These are phyloP conservation scores for Drosophila rellima DNA, from an alignment of 2,888 invertebrate genomes.

Conservation along the genomic window DNA sequence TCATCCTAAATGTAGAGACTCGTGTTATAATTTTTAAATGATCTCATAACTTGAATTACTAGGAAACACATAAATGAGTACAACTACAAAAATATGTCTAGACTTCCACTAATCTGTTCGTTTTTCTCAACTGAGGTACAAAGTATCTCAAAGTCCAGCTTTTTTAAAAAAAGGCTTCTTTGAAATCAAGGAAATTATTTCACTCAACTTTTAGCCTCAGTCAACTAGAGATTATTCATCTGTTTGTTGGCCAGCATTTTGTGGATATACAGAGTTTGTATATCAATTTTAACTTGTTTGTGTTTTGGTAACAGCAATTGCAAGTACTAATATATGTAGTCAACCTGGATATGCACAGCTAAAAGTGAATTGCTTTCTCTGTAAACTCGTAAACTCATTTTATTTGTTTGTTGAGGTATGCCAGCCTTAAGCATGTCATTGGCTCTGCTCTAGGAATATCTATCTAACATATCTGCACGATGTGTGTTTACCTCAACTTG, in stretches of 20 bases:
- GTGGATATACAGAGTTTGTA: neutral
- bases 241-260: neutral
- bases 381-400: slow-evolving; percentile 37
- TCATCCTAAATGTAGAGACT: too few relatives aligned
- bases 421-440: slow-evolving; percentile 33
- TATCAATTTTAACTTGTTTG: slow-evolving; percentile 1
- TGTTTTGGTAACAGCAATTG: neutral
- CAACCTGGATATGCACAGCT: neutral
- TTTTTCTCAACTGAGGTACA: neutral
- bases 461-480: slow-evolving; percentile 8
- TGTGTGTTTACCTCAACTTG: slow-evolving; percentile 24
- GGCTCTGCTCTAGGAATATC: neutral
- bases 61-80: too few relatives aligned
- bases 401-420: slow-evolving; percentile 55
- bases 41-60: too few relatives aligned
- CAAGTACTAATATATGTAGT: neutral
- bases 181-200: too few relatives aligned
- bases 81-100: neutral
- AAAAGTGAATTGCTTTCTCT: neutral
- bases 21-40: too few relatives aligned
- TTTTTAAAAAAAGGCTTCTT: neutral
- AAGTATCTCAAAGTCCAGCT: neutral
- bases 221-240: neutral
- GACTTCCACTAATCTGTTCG: too few relatives aligned
- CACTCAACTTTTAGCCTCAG: neutral